A percentile compares a stretch with the other conserved stretches of the same genome.
phyloP scores from a whole-genome alignment of 2,888 invertebrate genomes.

The Zelleria hepariella region DNA sequence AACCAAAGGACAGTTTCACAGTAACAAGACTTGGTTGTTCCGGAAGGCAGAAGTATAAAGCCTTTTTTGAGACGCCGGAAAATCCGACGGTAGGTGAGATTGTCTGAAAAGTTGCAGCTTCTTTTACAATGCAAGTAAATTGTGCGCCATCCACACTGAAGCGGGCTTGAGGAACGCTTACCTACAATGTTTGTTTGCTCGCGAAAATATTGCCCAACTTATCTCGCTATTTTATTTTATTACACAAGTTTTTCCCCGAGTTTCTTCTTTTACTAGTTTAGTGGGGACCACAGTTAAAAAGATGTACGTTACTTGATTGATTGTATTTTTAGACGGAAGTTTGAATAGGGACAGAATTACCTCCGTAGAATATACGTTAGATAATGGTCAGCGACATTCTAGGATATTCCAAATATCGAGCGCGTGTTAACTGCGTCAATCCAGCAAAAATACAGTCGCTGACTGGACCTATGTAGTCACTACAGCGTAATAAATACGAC shows the following conservation, averaged over 20 bases:
- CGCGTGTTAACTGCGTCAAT: too few relatives aligned
- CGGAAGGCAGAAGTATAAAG: slow-evolving; percentile 17
- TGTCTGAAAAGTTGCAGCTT: slow-evolving; percentile 5
- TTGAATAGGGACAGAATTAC: not conserved
- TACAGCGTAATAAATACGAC: too few relatives aligned
- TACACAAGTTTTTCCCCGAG: not conserved
- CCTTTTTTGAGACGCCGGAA: slow-evolving; percentile 17
- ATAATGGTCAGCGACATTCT: too few relatives aligned
- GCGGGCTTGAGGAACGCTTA: not conserved
- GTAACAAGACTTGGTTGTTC: slow-evolving; percentile 27
- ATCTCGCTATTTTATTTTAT: not conserved
- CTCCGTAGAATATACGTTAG: not conserved
- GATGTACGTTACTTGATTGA: not conserved
- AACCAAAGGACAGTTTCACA: slow-evolving; percentile 10
- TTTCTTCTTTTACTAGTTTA: not conserved
- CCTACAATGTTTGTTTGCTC: not conserved
- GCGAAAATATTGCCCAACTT: too few relatives aligned
- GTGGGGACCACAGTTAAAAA: too few relatives aligned
- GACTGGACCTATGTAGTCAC: too few relatives aligned
- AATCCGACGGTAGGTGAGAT: slow-evolving; percentile 22
- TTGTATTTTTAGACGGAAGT: not conserved
- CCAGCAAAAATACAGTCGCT: too few relatives aligned
- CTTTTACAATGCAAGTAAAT: slow-evolving; percentile 13
- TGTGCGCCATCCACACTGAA: not conserved
- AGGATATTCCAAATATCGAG: too few relatives aligned